These are phyloP conservation scores for Cirrhinus molitorella DNA, from an alignment of 2,797 vertebrate genomes.

Conservation along the genomic window DNA sequence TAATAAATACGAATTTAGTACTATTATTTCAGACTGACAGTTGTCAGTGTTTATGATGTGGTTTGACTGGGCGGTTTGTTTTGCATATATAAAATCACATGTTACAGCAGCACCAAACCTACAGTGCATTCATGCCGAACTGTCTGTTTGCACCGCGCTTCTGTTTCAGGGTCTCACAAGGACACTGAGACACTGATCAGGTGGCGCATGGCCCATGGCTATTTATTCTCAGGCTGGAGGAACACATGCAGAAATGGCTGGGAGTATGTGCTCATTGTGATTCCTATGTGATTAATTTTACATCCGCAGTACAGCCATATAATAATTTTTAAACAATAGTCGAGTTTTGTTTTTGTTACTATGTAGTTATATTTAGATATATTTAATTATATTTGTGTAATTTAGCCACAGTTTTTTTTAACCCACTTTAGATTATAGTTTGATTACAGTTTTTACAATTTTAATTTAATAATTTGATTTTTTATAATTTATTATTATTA, in stretches of 20 bases:
- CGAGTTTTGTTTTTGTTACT: no score
- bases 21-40: not conserved
- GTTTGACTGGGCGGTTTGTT: slow-evolving; percentile 9
- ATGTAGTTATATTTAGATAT: not conserved
- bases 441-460: not conserved
- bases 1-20: not conserved
- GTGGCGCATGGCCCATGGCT: slow-evolving; percentile 75
- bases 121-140: not conserved
- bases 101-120: not conserved
- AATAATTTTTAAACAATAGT: no score
- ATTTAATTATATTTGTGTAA: not conserved
- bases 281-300: not conserved
- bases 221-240: slow-evolving; percentile 77
- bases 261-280: slow-evolving; percentile 67
- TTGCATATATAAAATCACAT: not conserved
- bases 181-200: slow-evolving; percentile 77
- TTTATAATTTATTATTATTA: not conserved
- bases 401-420: not conserved
- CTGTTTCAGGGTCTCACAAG: slow-evolving; percentile 74
- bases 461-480: no score
- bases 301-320: not conserved
- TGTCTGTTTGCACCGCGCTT: slow-evolving; percentile 14
- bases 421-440: not conserved
- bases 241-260: slow-evolving; percentile 80
- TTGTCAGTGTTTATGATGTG: not conserved